These are phyloP conservation scores for Gymnopithys bicolor DNA, from an alignment of 2,797 vertebrate genomes.

Conservation along the genomic window DNA sequence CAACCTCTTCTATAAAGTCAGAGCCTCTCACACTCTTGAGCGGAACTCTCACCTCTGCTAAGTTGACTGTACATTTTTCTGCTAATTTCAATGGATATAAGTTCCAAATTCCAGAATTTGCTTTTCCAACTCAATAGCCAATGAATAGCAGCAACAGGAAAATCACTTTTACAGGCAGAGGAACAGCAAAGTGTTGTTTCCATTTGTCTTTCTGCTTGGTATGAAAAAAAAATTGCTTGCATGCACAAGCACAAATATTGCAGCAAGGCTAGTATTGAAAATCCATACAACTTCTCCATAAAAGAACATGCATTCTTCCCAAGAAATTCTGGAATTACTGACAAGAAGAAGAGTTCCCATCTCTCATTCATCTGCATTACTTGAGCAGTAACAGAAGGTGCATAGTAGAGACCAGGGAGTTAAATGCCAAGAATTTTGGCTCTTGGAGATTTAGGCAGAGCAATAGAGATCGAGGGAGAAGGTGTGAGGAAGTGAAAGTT, in stretches of 20 bases:
- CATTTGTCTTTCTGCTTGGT: neutral
- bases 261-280: neutral
- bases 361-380: neutral
- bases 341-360: neutral
- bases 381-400: neutral
- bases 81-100: neutral
- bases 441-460: neutral
- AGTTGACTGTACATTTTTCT: neutral
- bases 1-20: accelerated
- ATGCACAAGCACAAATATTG: neutral
- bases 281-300: neutral
- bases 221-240: neutral
- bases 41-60: neutral
- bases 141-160: neutral
- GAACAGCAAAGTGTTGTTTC: neutral
- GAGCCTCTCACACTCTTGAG: neutral
- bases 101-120: neutral
- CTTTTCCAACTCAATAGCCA: neutral
- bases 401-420: neutral
- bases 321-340: neutral
- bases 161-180: neutral
- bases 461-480: neutral
- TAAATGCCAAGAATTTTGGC: neutral
- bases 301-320: neutral
- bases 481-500: neutral